Conservation (phyloP, 2,797 vertebrate genomes). For the Allobates femoralis region DNA sequence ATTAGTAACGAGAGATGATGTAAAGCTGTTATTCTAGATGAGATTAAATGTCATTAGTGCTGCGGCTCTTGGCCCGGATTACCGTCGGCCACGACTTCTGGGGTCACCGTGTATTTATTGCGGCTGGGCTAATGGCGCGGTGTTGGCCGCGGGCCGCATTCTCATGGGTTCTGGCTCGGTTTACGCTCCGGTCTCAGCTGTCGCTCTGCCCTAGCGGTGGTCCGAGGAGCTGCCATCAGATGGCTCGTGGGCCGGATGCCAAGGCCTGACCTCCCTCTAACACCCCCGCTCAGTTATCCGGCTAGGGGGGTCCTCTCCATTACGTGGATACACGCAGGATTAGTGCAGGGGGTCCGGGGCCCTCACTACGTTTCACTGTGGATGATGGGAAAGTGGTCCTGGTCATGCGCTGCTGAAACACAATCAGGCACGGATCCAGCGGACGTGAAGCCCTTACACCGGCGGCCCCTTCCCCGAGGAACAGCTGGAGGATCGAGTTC, state of each 20-base stretch:
- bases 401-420: slow-evolving; percentile 60
- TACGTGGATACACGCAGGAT: slow-evolving; percentile 13
- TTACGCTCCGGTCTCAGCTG: slow-evolving; percentile 29
- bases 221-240: slow-evolving; percentile 13
- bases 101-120: slow-evolving; percentile 48
- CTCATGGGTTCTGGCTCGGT: not conserved
- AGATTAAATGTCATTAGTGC: slow-evolving; percentile 48
- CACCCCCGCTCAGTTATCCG: not conserved
- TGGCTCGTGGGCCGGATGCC: slow-evolving; percentile 23
- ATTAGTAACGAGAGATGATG: slow-evolving; percentile 34
- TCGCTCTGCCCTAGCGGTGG: slow-evolving; percentile 23
- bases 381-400: slow-evolving; percentile 45
- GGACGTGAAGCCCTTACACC: not conserved
- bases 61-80: not conserved
- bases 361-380: not conserved
- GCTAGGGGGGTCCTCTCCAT: not conserved
- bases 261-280: not conserved
- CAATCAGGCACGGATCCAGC: slow-evolving; percentile 48
- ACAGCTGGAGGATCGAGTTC: slow-evolving; percentile 49
- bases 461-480: not conserved
- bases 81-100: slow-evolving; percentile 26
- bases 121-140: slow-evolving; percentile 6
- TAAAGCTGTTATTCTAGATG: slow-evolving; percentile 43
- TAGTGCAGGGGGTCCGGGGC: not conserved
- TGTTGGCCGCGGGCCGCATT: slow-evolving; percentile 1